Evolutionary conservation across 2,113 vertebrate species (phyloP).

Genomic region (Phylloscopus trochilus): DNA sequence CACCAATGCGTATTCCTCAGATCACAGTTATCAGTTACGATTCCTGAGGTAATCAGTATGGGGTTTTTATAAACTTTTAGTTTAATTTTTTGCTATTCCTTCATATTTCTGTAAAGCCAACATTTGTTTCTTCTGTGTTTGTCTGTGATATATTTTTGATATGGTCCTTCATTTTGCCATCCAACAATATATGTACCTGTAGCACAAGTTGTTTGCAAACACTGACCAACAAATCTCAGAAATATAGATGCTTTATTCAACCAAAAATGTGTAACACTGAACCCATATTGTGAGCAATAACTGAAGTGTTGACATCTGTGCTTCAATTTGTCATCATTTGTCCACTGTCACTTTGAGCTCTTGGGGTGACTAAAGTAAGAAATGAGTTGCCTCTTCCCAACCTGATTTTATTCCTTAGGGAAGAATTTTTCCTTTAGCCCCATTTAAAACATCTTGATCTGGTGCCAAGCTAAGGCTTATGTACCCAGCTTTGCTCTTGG

Average conservation of each 20-base stretch:
- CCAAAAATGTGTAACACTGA: neutral
- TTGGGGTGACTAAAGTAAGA: conserved; percentile 32
- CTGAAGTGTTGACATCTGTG: neutral
- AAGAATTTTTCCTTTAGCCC: conserved; percentile 36
- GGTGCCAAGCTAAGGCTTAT: neutral
- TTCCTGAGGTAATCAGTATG: neutral
- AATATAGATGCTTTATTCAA: neutral
- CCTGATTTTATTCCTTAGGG: conserved; percentile 11
- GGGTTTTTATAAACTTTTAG: accelerated
- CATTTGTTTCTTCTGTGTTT: neutral
- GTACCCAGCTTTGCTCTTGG: neutral
- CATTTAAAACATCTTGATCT: conserved; percentile 6
- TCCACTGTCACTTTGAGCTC: conserved; percentile 27
- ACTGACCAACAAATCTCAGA: neutral
- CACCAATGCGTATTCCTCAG: accelerated
- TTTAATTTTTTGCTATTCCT: neutral
- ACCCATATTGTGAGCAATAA: neutral
- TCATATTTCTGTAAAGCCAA: neutral
- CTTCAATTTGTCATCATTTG: conserved; percentile 63
- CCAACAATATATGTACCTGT: neutral
- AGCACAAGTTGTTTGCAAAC: neutral
- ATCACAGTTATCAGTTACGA: neutral
- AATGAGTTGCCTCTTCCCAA: conserved; percentile 39
- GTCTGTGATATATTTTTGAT: neutral
- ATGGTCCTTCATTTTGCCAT: neutral